Evolutionary conservation across 2,888 invertebrate species (phyloP).

Genomic region (Rhimphoctona megacephalus): DNA sequence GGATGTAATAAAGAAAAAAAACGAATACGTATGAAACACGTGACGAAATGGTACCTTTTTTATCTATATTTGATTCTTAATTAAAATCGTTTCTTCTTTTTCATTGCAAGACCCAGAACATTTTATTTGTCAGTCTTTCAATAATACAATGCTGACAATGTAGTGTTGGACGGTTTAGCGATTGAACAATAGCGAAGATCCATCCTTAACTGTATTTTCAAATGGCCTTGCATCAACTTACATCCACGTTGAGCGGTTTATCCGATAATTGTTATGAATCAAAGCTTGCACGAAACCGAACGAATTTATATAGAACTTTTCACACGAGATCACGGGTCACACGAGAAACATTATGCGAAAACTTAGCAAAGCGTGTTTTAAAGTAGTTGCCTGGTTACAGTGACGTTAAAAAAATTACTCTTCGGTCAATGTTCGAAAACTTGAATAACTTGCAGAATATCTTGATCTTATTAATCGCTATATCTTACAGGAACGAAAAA

Average conservation of each 20-base stretch:
- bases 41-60: not conserved
- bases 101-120: not conserved
- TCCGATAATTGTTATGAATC: not conserved
- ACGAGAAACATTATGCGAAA: not conserved
- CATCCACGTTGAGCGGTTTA: not conserved
- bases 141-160: not conserved
- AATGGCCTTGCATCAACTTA: not conserved
- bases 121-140: not conserved
- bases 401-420: too few relatives aligned
- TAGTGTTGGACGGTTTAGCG: not conserved
- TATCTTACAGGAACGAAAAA: too few relatives aligned
- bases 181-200: not conserved
- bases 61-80: not conserved
- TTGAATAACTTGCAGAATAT: too few relatives aligned
- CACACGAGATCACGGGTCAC: not conserved
- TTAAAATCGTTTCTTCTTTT: not conserved
- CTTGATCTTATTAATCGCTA: too few relatives aligned
- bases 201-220: not conserved
- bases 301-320: not conserved
- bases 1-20: slow-evolving; percentile 80
- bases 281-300: not conserved
- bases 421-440: too few relatives aligned
- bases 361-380: too few relatives aligned
- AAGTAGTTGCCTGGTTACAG: too few relatives aligned
- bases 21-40: slow-evolving; percentile 61